Base-by-base conservation (phyloP, 2,888 invertebrate genomes). In the Mythimna impura region DNA sequence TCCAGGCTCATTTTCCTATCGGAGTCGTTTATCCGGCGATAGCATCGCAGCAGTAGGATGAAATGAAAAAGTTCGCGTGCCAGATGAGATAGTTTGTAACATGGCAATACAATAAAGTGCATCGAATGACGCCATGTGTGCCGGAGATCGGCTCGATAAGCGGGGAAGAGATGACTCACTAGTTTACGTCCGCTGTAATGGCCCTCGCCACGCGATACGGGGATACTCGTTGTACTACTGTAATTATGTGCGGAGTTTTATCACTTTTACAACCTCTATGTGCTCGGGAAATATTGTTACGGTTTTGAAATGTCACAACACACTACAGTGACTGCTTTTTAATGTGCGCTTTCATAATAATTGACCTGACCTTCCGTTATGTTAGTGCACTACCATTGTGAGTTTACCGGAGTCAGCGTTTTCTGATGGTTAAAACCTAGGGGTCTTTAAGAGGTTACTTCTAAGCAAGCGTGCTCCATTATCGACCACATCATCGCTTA, bases 71-170 rank as follows among this genome's bases (percentile, higher is more conserved):
- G 81, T 82, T 84, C 73, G 86, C 88, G 87, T 87, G 87, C 76
- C 73, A 78, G 83, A 87, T 84, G 80, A 82, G 81, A 80, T 81
- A 80, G 80, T 81, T 79, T 81, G 86, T 84, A 81, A 82, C 81
- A 82, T 75, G 74, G 82, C 74, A 86, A 87, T 89, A 87, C 83
- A 85, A 88, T 90, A 88, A 86, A 89, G 82, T 87, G 88, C 87
- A 84, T 86, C 83, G 78, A 81, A 85, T 83, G 84, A 85, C 88
- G 88, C 91, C 93, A 93, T 92, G 89, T 93, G 93, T 81, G 88
- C 76, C 71, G 79, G 79, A 80, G 87, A 90, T 90, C 77, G 78
- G 72, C 63, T 79, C 82, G 89, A 90, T 91, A 89, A 89, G 84
- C 80, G 80, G 81, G 85, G 85, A 85, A 82, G 82, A 86, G 87